Conservation (phyloP, 1,140 invertebrate genomes). For the Phymorhynchus buccinoides region DNA sequence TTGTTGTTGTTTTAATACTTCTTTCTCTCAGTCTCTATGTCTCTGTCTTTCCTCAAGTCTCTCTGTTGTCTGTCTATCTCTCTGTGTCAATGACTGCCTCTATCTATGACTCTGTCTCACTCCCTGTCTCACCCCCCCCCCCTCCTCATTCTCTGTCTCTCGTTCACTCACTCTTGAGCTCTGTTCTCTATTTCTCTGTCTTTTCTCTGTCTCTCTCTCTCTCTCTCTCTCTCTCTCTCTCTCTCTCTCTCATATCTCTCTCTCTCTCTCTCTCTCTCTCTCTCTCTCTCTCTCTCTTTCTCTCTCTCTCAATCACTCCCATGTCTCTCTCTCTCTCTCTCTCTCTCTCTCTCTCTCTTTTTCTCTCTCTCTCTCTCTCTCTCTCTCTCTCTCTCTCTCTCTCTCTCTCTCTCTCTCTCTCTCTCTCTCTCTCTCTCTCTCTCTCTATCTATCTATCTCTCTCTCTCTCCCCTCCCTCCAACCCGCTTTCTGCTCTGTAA, state of each 20-base stretch:
- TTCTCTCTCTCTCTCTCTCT: too few species aligned
- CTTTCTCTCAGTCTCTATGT: too few species aligned
- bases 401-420: neutral
- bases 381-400: neutral
- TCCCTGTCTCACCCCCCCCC: neutral
- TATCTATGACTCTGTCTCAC: too few species aligned
- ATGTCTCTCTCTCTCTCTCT: neutral
- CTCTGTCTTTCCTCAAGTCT: too few species aligned
- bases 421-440: too few species aligned
- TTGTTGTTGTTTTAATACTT: too few species aligned
- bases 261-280: neutral
- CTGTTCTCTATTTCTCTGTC: too few species aligned
- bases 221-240: neutral
- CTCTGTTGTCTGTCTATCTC: too few species aligned
- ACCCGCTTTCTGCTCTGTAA: neutral
- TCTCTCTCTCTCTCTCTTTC: neutral
- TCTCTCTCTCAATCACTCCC: neutral
- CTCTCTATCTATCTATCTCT: neutral
- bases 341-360: neutral
- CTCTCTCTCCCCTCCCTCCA: neutral
- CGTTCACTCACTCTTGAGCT: too few species aligned
- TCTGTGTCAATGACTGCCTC: too few species aligned
- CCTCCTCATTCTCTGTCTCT: too few species aligned
- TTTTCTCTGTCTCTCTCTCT: neutral
- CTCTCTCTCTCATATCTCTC: too few species aligned